These are phyloP conservation scores for Clarias laeviceps DNA, from an alignment of 2,797 vertebrate species.

Conservation along the genomic window DNA sequence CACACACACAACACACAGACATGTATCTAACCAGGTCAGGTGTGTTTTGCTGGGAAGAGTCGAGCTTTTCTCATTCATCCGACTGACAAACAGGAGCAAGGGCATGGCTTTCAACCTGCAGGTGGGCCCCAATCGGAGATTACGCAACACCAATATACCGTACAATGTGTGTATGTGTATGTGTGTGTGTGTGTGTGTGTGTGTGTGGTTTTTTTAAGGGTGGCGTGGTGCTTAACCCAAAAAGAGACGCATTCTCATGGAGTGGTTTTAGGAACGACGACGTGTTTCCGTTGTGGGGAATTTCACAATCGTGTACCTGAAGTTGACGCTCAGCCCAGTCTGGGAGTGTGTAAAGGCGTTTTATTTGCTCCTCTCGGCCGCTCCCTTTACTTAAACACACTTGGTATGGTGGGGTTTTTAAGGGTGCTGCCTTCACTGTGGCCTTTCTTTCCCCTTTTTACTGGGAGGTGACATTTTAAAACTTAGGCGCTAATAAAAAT, in stretches of 20 bases:
- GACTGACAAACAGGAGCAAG: slow-evolving; percentile 56
- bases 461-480: slow-evolving; percentile 1
- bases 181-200: no score
- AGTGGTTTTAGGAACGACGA: neutral
- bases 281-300: slow-evolving; percentile 61
- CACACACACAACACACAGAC: slow-evolving; percentile 25
- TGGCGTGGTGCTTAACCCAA: neutral
- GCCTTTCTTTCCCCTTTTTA: neutral
- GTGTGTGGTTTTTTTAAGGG: no score
- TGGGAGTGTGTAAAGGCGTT: slow-evolving; percentile 76
- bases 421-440: neutral
- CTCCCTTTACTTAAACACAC: slow-evolving; percentile 85
- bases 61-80: slow-evolving; percentile 58
- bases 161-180: neutral
- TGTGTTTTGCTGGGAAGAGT: slow-evolving; percentile 65
- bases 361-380: slow-evolving; percentile 81
- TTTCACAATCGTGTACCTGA: slow-evolving; percentile 80
- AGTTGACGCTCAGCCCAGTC: slow-evolving; percentile 74
- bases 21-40: slow-evolving; percentile 67
- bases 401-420: slow-evolving; percentile 23
- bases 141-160: slow-evolving; percentile 9
- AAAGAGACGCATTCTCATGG: neutral
- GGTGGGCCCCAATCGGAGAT: slow-evolving; percentile 61
- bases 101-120: slow-evolving; percentile 63
- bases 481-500: neutral